A percentile compares a stretch with the other conserved stretches of the same genome.
These are phyloP conservation scores for Ceratotherium simum DNA, from an alignment of 2,113 vertebrate genomes.

Conservation along the genomic window DNA sequence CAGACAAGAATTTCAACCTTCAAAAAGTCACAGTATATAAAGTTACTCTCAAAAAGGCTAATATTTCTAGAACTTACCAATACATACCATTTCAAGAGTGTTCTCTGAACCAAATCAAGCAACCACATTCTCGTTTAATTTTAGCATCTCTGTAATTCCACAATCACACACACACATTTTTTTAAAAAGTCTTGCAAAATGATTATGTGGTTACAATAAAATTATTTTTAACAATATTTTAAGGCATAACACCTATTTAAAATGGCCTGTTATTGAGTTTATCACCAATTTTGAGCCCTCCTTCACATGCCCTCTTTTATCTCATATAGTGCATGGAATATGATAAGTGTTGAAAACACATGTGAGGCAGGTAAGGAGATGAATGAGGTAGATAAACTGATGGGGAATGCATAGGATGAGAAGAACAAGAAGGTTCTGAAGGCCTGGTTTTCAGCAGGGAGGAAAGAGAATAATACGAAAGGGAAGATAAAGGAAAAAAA, in stretches of 20 bases:
- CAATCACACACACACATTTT: background rate
- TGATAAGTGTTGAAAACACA: background rate
- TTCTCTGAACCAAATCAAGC: conserved; percentile 23
- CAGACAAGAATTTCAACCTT: conserved; percentile 25
- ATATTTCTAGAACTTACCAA: background rate
- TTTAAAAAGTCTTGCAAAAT: background rate
- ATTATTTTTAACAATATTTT: background rate
- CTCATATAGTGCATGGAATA: background rate
- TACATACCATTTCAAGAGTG: background rate
- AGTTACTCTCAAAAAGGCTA: background rate
- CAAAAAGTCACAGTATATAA: background rate
- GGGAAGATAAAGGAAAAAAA: background rate
- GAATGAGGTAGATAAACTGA: background rate
- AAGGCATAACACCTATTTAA: background rate
- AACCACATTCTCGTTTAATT: background rate
- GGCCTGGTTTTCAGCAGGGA: background rate
- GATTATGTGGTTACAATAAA: conserved; percentile 26
- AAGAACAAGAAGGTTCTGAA: background rate
- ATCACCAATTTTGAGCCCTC: background rate
- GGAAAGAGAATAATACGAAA: background rate
- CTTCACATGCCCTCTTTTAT: background rate
- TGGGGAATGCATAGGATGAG: background rate
- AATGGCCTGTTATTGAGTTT: background rate
- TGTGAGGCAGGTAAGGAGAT: background rate
- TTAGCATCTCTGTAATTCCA: background rate